Percentiles rank a stretch among this genome's conserved stretches.
Evolutionary conservation across 2,797 vertebrate genomes (phyloP).

Genomic region (Chromis chromis): DNA sequence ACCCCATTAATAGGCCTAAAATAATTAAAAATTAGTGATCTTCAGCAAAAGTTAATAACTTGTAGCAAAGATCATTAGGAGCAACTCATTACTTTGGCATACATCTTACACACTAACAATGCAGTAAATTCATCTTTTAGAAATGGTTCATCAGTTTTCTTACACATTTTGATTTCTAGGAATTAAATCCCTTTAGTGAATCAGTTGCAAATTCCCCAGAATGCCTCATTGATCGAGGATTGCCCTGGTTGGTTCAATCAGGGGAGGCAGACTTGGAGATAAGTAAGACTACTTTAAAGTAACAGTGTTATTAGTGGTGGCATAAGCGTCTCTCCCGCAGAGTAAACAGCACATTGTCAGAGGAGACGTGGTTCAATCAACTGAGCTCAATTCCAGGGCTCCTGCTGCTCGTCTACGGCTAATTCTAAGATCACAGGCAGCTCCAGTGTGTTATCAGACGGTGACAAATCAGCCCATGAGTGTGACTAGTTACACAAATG

Average conservation of each 20-base stretch:
- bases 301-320: not conserved
- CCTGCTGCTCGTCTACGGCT: constrained; percentile 18
- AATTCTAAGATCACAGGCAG: not conserved
- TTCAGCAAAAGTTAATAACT: too few species aligned
- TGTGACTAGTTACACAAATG: constrained; percentile 28
- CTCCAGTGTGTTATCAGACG: constrained; percentile 8
- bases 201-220: not conserved
- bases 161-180: too few species aligned
- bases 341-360: not conserved
- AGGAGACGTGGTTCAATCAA: constrained; percentile 8
- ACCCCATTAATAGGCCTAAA: too few species aligned
- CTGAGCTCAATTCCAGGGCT: constrained; percentile 1
- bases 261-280: not conserved
- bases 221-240: not conserved
- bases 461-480: constrained; percentile 26
- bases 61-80: too few species aligned
- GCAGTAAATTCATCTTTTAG: not conserved
- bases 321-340: not conserved
- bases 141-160: not conserved
- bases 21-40: too few species aligned
- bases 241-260: not conserved
- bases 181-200: not conserved
- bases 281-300: constrained; percentile 5
- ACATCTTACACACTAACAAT: too few species aligned
- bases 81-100: too few species aligned